Percentiles rank a stretch among this genome's conserved stretches.
Conservation (phyloP, 2,888 invertebrate genomes). For the Drosophila robusta region DNA sequence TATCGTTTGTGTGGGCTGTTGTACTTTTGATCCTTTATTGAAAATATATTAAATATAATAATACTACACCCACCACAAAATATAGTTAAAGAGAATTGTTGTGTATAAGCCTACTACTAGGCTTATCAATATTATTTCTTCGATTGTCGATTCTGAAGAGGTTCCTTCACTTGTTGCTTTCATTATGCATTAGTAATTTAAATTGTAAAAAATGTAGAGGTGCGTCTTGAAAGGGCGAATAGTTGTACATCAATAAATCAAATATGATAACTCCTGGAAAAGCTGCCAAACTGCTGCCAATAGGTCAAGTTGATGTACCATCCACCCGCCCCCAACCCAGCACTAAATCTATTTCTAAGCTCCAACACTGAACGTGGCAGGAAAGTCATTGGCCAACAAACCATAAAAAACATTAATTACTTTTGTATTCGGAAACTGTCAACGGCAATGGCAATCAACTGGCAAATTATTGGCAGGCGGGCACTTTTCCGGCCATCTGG, state of each 20-base stretch:
- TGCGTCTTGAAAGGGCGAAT: neutral
- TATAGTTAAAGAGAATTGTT: no score
- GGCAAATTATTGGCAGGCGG: constrained; percentile 45
- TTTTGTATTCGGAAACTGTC: constrained; percentile 42
- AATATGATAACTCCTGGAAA: neutral
- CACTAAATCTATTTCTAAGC: neutral
- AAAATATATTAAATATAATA: no score
- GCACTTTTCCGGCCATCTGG: constrained; percentile 1
- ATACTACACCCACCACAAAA: no score
- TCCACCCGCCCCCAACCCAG: neutral
- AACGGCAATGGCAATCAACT: constrained; percentile 45
- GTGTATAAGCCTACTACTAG: no score
- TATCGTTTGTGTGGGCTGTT: no score
- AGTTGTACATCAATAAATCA: neutral
- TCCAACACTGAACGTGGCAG: neutral
- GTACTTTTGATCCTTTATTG: no score
- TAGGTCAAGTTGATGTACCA: neutral
- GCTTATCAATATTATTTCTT: neutral
- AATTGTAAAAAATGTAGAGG: neutral
- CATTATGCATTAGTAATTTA: neutral
- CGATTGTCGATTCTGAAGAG: no score
- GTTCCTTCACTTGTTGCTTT: neutral
- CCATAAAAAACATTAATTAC: constrained; percentile 55
- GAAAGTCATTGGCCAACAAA: constrained; percentile 13
- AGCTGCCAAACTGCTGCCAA: no score